A percentile compares a stretch with the other conserved stretches of the same genome.
These are phyloP conservation scores for Dendrophyllia cribrosa DNA, from an alignment of 64 coral and sea anemone genomes.

Conservation along the genomic window DNA sequence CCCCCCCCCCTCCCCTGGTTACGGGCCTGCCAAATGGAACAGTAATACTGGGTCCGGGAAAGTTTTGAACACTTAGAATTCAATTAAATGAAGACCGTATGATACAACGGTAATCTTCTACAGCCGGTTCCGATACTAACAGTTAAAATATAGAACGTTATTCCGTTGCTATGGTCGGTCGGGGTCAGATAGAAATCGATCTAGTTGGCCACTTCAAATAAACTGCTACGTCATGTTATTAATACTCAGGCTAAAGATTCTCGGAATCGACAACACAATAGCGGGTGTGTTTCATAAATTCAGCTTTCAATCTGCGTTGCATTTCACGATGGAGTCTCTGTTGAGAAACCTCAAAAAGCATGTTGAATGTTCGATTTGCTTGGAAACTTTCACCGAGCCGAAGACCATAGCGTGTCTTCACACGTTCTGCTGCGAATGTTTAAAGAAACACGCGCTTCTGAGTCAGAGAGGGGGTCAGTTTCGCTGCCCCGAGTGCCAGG, in stretches of 20 bases:
- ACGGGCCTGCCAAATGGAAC: too few relatives aligned
- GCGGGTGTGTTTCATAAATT: neutral
- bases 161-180: too few relatives aligned
- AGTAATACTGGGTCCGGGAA: too few relatives aligned
- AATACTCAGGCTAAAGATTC: neutral
- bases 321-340: slow-evolving; percentile 16
- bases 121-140: too few relatives aligned
- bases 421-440: slow-evolving; percentile 30
- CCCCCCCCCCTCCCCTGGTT: too few relatives aligned
- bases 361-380: slow-evolving; percentile 47
- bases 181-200: neutral
- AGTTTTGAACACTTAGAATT: too few relatives aligned
- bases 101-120: too few relatives aligned
- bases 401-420: slow-evolving; percentile 43
- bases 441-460: too few relatives aligned
- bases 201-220: neutral
- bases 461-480: too few relatives aligned
- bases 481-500: too few relatives aligned
- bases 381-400: neutral
- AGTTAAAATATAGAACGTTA: too few relatives aligned
- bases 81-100: too few relatives aligned
- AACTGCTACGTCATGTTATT: neutral
- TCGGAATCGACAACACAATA: neutral
- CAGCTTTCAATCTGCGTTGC: neutral
- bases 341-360: slow-evolving; percentile 31